Conservation (phyloP, 1,140 invertebrate genomes). For the Philopotamus ludificatus region DNA sequence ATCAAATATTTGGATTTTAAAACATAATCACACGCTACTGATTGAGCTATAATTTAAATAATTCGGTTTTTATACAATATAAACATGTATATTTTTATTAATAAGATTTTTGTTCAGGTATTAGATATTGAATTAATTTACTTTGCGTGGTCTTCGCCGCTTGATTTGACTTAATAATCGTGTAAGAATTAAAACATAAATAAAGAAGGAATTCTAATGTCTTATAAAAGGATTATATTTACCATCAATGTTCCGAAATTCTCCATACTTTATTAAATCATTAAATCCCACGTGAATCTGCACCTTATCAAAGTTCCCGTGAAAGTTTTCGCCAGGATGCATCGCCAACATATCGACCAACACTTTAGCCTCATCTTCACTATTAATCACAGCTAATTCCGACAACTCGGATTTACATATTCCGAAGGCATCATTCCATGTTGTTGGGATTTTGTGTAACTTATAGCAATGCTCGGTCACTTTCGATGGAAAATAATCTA, state of each 20-base stretch:
- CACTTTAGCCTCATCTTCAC: conserved; percentile 30
- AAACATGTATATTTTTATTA: too few relatives aligned
- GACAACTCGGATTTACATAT: conserved; percentile 43
- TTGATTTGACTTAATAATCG: too few relatives aligned
- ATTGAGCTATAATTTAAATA: neutral
- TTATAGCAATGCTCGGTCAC: conserved; percentile 42
- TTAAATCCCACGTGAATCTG: conserved; percentile 43
- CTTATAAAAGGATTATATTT: conserved; percentile 21
- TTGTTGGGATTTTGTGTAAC: conserved; percentile 39
- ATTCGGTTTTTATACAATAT: too few relatives aligned
- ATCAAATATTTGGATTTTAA: neutral
- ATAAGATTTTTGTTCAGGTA: too few relatives aligned
- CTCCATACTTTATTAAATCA: conserved; percentile 40
- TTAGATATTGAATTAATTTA: too few relatives aligned
- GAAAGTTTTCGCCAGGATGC: conserved; percentile 29
- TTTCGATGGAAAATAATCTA: conserved; percentile 13
- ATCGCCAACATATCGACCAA: conserved; percentile 20
- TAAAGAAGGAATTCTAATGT: too few relatives aligned
- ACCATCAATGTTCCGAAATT: conserved; percentile 45
- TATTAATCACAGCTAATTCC: conserved; percentile 43
- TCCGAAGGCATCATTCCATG: conserved; percentile 42
- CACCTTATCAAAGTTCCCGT: conserved; percentile 40
- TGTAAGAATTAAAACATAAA: too few relatives aligned
- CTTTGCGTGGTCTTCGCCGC: too few relatives aligned
- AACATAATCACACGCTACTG: neutral